Evolutionary conservation across 2,888 invertebrate species (phyloP), one percentile per base, ranked within the genome.

Genomic region (Coleophora deauratella): DNA sequence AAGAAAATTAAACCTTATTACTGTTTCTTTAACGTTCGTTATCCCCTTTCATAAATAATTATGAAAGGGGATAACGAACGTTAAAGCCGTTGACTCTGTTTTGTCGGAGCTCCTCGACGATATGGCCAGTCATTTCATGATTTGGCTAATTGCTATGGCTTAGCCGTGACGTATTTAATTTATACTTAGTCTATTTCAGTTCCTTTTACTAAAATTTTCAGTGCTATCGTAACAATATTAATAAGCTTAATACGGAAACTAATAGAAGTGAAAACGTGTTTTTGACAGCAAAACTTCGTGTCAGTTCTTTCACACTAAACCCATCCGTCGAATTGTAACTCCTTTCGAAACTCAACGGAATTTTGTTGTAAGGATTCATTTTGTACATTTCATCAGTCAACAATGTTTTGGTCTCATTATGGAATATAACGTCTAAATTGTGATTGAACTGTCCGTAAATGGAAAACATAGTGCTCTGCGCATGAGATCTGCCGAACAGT

Each of bases 371-470:
- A 0, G 82, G 81, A 46, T 77, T 70, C 34, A 52, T 70, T 33
- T 54, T 51, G 15, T 82, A 62, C 40, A 74, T 63, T 4, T 53
- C 52, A 8, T 62, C 59, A 0, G 78, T 71, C 0, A 63, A 66
- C 28, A 86, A 52, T 37, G 42, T 63, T 46, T 65, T 74, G 0
- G 89, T 89, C 9, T 76, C 82, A 55, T 89, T 88, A 46, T 89
- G 88, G 57, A 94, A 94, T 32, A 94, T 71, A 0, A 94, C 74
- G 58, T 92, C 85, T 14, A 74, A 73, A 46, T 86, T 69, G 32
- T 88, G 88, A 50, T 93, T 91, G 55, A 88, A 94, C 0, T 87
- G 69, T 0, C 91, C 93, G 49, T 90, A 94, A 73, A 94, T 80
- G 0, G 90, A 88, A 54, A 93, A 92, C 48, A 91, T 87, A 0